These are phyloP conservation scores for Rhinolophus ferrumequinum DNA, from an alignment of 2,113 vertebrate genomes.

Conservation along the genomic window DNA sequence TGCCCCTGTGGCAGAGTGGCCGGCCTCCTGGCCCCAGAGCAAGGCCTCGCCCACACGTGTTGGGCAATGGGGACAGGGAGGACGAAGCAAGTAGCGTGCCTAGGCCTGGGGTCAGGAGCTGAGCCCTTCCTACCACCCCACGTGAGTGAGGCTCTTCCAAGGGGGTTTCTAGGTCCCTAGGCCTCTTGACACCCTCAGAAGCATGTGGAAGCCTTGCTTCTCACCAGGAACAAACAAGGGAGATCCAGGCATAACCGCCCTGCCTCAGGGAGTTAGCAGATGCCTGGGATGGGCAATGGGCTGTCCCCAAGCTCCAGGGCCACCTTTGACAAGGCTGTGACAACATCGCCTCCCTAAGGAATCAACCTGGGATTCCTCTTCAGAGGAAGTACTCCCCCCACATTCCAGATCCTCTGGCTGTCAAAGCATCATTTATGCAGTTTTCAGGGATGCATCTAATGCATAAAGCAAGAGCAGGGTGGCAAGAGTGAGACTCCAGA, in stretches of 20 bases:
- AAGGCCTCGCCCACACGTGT: neutral
- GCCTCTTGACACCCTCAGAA: neutral
- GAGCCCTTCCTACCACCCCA: neutral
- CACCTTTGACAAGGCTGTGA: neutral
- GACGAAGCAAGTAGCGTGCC: slow-evolving; percentile 24
- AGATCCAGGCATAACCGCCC: neutral
- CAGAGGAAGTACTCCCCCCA: neutral
- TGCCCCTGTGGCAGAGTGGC: neutral
- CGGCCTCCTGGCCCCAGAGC: neutral
- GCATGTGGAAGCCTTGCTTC: slow-evolving; percentile 19
- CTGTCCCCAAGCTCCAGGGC: neutral
- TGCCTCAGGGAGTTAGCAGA: neutral
- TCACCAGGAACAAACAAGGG: neutral
- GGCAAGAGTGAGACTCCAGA: neutral
- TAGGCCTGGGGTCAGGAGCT: neutral
- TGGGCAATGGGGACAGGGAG: neutral
- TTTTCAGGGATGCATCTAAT: neutral
- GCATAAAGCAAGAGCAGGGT: neutral
- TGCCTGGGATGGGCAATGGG: neutral
- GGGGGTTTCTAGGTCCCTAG: neutral
- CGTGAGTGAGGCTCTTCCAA: neutral
- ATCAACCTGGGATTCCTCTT: neutral
- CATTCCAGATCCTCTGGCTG: neutral
- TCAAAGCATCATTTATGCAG: neutral
- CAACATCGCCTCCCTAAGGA: neutral